Evolutionary conservation across 2,113 vertebrate species (phyloP).

Genomic region (Albula glossodonta): DNA sequence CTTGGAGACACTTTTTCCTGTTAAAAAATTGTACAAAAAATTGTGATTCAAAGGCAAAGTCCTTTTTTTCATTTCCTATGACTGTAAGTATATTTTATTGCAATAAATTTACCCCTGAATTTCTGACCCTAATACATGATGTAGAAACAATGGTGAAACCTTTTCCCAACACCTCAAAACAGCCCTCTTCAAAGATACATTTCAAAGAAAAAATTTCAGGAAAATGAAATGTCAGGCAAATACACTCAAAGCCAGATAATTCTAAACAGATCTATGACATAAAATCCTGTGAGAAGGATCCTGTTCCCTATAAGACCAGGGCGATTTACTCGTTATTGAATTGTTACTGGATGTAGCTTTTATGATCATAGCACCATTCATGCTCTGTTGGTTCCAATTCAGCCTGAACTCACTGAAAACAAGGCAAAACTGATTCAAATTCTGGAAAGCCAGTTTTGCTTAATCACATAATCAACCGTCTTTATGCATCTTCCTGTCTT

Average conservation of each 20-base stretch:
- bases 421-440: neutral
- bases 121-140: neutral
- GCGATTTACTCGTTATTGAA: neutral
- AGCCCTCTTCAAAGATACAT: neutral
- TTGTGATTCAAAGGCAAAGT: neutral
- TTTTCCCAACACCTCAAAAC: neutral
- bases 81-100: constrained; percentile 62
- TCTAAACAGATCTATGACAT: constrained; percentile 5
- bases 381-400: neutral
- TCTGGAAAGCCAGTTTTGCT: neutral
- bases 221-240: neutral
- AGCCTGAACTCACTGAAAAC: neutral
- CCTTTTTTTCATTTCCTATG: neutral
- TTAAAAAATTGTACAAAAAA: neutral
- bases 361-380: neutral
- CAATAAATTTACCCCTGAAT: constrained; percentile 61
- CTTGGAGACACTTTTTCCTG: constrained; percentile 74
- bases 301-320: neutral
- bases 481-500: no score
- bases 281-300: neutral
- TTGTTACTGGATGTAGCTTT: neutral
- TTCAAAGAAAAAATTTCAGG: neutral
- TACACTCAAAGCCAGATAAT: constrained; percentile 1
- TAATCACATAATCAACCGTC: no score
- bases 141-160: neutral